Conservation (phyloP, 2,888 invertebrate species). For the Drosophila austrosaltans region DNA sequence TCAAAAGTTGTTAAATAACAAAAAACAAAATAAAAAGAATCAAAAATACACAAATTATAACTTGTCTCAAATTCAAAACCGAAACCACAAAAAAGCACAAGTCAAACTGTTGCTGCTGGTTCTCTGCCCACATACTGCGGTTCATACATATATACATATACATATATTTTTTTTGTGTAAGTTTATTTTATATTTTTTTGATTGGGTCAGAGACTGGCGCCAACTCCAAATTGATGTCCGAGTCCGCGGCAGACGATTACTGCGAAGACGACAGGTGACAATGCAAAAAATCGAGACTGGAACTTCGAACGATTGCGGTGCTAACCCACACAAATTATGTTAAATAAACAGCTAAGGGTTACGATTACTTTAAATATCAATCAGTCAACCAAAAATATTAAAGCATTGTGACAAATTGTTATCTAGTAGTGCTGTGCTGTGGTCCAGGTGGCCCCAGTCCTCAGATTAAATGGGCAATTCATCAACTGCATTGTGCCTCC, state of each 20-base stretch:
- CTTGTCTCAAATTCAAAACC: constrained; percentile 68
- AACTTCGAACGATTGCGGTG: constrained; percentile 64
- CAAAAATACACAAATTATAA: constrained; percentile 70
- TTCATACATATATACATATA: not conserved
- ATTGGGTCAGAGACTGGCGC: constrained; percentile 64
- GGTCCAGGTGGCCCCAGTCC: constrained; percentile 22
- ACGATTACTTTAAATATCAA: constrained; percentile 29
- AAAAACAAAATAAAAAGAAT: constrained; percentile 11
- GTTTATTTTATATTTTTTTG: constrained; percentile 40
- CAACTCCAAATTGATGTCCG: constrained; percentile 44
- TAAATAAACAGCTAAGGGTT: constrained; percentile 47
- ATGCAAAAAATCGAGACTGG: constrained; percentile 47
- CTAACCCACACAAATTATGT: constrained; percentile 51
- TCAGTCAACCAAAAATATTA: constrained; percentile 32
- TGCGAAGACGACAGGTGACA: constrained; percentile 60
- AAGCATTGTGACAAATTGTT: constrained; percentile 64
- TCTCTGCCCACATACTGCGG: constrained; percentile 47
- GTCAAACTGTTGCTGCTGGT: constrained; percentile 28
- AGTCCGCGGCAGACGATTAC: constrained; percentile 25
- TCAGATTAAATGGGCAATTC: constrained; percentile 53
- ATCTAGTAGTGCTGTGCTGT: constrained; percentile 11
- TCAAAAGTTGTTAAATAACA: constrained; percentile 60
- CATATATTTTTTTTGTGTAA: not conserved
- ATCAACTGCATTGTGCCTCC: constrained; percentile 73
- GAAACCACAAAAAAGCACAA: constrained; percentile 32